Evolutionary conservation across 2,113 vertebrate species (phyloP).

Genomic region (Burhinus oedicnemus): DNA sequence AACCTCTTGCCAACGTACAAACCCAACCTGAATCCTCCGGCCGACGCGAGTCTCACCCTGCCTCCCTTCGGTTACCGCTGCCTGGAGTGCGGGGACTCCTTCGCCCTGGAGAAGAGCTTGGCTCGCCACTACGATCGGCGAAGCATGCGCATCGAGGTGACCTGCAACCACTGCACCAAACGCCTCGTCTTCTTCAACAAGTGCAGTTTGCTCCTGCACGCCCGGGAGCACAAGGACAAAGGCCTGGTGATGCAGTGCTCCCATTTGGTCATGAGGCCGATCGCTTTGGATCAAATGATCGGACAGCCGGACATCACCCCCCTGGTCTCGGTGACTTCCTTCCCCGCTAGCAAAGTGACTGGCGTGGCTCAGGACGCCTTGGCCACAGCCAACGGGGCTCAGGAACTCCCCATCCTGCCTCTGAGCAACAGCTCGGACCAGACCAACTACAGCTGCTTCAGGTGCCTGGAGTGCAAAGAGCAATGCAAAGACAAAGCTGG

Average conservation of each 20-base stretch:
- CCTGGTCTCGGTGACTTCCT: conserved; percentile 64
- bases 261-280: conserved; percentile 92
- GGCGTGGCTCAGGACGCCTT: conserved; percentile 64
- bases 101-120: conserved; percentile 92
- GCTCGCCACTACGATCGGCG: conserved; percentile 92
- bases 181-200: conserved; percentile 98
- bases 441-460: conserved; percentile 76
- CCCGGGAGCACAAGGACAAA: conserved; percentile 95
- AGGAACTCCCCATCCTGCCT: conserved; percentile 78
- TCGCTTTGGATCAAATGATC: conserved; percentile 94
- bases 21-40: conserved; percentile 85
- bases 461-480: conserved; percentile 90
- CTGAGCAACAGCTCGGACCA: conserved; percentile 74
- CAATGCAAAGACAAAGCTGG: conserved; percentile 87
- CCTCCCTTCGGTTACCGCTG: conserved; percentile 88
- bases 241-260: conserved; percentile 98
- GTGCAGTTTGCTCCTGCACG: conserved; percentile 93
- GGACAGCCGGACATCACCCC: conserved; percentile 86
- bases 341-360: conserved; percentile 32
- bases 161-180: conserved; percentile 95
- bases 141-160: conserved; percentile 95
- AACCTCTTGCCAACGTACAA: conserved; percentile 92
- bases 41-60: conserved; percentile 85
- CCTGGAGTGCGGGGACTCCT: conserved; percentile 92
- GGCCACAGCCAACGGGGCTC: neutral